Evolutionary conservation across 2,888 invertebrate genomes (phyloP), one percentile per base, ranked within the genome.

Genomic region (Tuta absoluta): DNA sequence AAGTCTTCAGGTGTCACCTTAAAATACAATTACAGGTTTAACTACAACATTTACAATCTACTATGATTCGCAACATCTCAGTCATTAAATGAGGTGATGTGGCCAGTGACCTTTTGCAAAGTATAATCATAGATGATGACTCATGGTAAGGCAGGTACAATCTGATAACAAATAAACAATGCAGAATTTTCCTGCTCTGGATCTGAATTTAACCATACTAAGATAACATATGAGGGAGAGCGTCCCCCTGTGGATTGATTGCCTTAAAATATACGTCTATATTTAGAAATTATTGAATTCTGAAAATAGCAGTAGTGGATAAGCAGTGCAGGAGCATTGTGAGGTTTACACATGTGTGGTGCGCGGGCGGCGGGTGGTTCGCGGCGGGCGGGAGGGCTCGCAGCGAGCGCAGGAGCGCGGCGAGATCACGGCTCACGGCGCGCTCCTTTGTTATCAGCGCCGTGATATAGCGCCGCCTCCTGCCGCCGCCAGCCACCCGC

Each of bases 1-100:
- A 94, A 93, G 87, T 96, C 96, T 77, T 93, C 93, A 81, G 95
- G 94, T 75, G 95, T 94, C 70, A 96, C 94, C 96, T 96, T 89
- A 53, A 75, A 93, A 78, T 72, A 77, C 71, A 74, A 77, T 76
- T 48, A 77, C 71, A 74, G 71, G 62, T 75, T 82, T 73, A 82
- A 67, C 62, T 45, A 45, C 45, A 45, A 1, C n/a, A n/a, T n/a
- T 66, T 73, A 62, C 69, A n/a, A 38, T 56, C 62, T 67, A 51
- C 28, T 69, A 72, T 65, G 76, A 80, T 82, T 82, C 51, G 80
- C 77, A 84, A 81, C 72, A 79, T 70, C 71, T 71, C 68, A 75
- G 70, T 82, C 79, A 83, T 81, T 80, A 79, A 66, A 74, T 76
- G 74, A 85, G 80, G 79, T 84, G 82, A 85, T 83, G 84, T 86